These are phyloP conservation scores for Chaetodon trifascialis DNA, from an alignment of 2,113 vertebrate species.

Conservation along the genomic window DNA sequence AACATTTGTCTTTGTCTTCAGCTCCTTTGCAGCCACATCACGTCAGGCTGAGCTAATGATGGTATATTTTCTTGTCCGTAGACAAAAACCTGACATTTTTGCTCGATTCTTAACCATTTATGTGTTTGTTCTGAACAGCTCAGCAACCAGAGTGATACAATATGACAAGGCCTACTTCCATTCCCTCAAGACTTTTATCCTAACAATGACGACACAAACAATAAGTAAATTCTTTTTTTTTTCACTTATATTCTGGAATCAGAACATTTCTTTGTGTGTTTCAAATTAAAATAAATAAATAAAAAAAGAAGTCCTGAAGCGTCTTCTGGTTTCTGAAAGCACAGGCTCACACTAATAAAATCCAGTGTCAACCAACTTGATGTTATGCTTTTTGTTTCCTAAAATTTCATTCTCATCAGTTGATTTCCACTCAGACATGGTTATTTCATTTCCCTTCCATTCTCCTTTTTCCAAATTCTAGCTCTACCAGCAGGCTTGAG, in stretches of 20 bases:
- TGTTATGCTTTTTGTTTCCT: constrained; percentile 62
- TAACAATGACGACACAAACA: neutral
- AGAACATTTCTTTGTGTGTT: neutral
- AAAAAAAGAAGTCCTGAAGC: constrained; percentile 17
- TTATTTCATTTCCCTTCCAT: constrained; percentile 65
- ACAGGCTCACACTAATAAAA: constrained; percentile 56
- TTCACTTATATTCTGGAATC: neutral
- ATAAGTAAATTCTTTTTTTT: neutral
- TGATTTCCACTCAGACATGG: constrained; percentile 60
- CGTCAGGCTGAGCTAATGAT: constrained; percentile 87
- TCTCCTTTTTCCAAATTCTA: constrained; percentile 36
- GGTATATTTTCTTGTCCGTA: constrained; percentile 84
- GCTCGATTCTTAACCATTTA: constrained; percentile 81
- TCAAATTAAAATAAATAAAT: neutral
- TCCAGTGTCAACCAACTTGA: constrained; percentile 58
- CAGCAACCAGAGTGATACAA: constrained; percentile 79
- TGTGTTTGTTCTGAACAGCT: constrained; percentile 74
- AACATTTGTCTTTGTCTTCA: constrained; percentile 86
- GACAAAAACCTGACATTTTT: constrained; percentile 82
- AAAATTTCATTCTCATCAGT: constrained; percentile 51
- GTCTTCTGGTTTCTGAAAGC: constrained; percentile 46
- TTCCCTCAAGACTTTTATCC: constrained; percentile 18
- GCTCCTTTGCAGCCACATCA: constrained; percentile 77
- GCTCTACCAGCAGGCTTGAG: constrained; percentile 32
- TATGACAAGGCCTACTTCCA: constrained; percentile 56